phyloP scores from a whole-genome alignment of 1,140 invertebrate species.

The Drosophila littoralis region DNA sequence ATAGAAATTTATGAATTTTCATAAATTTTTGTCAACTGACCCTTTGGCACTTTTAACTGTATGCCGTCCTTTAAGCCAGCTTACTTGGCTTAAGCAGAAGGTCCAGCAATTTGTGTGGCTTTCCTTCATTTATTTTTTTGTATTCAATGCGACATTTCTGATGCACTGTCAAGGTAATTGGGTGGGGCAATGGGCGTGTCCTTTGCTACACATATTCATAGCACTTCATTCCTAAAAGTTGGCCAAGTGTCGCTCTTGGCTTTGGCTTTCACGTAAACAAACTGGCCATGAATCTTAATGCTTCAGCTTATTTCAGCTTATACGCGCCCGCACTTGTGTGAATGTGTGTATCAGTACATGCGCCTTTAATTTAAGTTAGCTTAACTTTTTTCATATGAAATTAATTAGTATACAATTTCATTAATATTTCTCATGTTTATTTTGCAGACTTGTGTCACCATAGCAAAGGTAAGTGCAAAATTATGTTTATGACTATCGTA shows the following conservation, averaged over 20 bases:
- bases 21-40: slow-evolving; percentile 45
- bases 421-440: slow-evolving; percentile 46
- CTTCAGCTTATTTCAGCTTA: slow-evolving; percentile 9
- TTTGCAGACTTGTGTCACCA: slow-evolving; percentile 60
- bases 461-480: slow-evolving; percentile 61
- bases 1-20: slow-evolving; percentile 55
- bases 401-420: slow-evolving; percentile 16
- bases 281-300: slow-evolving; percentile 34
- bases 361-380: slow-evolving; percentile 3
- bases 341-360: slow-evolving; percentile 4
- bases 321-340: too few relatives aligned
- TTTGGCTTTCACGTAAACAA: slow-evolving; percentile 36
- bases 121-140: background rate
- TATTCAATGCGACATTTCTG: slow-evolving; percentile 41
- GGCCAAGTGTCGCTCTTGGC: slow-evolving; percentile 44
- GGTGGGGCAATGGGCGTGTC: slow-evolving; percentile 1
- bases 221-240: slow-evolving; percentile 47
- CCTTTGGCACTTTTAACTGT: slow-evolving; percentile 54
- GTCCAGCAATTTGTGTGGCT: slow-evolving; percentile 17
- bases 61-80: slow-evolving; percentile 35
- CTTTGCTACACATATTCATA: slow-evolving; percentile 37
- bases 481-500: too few relatives aligned
- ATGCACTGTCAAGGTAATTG: slow-evolving; percentile 55
- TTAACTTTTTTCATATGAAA: slow-evolving; percentile 21
- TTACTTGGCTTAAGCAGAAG: slow-evolving; percentile 17